Conservation (phyloP, 2,888 invertebrate species). For the Chloroclystis v-ata region DNA sequence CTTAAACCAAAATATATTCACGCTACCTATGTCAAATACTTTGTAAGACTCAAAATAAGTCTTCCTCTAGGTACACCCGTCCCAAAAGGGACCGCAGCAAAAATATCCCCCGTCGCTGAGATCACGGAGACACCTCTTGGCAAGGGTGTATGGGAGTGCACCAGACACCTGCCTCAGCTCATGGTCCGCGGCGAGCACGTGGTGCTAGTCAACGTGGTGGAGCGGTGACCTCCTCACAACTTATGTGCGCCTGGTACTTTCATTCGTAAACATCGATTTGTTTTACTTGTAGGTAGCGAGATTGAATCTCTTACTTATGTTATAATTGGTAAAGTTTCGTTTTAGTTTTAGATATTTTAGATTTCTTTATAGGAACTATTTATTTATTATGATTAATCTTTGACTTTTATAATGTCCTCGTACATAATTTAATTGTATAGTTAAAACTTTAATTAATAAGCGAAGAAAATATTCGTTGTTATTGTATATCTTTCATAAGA, state of each 20-base stretch:
- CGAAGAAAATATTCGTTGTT: too few species aligned
- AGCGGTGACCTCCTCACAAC: conserved; percentile 35
- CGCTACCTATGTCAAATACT: too few species aligned
- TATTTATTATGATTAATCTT: too few species aligned
- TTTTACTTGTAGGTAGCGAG: too few species aligned
- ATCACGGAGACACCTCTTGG: conserved; percentile 77
- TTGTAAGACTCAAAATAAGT: too few species aligned
- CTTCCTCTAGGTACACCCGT: conserved; percentile 53
- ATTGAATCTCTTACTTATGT: too few species aligned
- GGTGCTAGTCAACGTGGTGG: conserved; percentile 73
- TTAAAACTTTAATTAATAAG: too few species aligned
- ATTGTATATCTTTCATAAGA: background rate
- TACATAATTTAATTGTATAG: background rate
- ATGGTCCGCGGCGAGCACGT: conserved; percentile 88
- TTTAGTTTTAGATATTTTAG: too few species aligned
- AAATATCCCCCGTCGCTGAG: conserved; percentile 73
- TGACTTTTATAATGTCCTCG: background rate
- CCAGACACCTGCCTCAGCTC: conserved; percentile 82
- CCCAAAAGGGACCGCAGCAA: conserved; percentile 55
- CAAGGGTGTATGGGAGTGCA: conserved; percentile 82
- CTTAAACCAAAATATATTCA: too few species aligned
- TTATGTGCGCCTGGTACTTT: conserved; percentile 15
- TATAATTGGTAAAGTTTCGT: too few species aligned
- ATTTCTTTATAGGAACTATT: background rate
- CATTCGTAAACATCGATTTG: too few species aligned